These are phyloP conservation scores for Brachyistius frenatus DNA, from an alignment of 2,113 vertebrate species.

Conservation along the genomic window DNA sequence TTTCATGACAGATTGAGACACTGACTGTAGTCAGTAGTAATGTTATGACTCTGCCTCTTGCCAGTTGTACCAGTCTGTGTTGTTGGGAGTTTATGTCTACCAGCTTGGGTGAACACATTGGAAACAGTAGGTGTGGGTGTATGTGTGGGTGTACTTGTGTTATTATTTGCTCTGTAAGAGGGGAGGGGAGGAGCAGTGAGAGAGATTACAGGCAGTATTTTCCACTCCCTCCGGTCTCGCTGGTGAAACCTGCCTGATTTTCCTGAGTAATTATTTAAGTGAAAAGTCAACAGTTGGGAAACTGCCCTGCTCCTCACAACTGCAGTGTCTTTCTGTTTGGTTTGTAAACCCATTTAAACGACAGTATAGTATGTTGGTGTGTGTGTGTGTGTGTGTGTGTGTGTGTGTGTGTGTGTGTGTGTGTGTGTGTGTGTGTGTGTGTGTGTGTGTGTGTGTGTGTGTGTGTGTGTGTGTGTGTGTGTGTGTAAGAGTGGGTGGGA, in stretches of 20 bases:
- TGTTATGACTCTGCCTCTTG: too few species aligned
- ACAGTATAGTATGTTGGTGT: too few species aligned
- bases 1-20: too few species aligned
- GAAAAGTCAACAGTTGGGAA: constrained; percentile 59
- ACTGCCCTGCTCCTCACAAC: neutral
- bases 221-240: constrained; percentile 46
- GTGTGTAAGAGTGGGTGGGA: too few species aligned
- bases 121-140: constrained; percentile 11
- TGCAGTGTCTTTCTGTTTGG: too few species aligned
- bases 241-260: constrained; percentile 52
- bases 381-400: too few species aligned
- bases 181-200: neutral
- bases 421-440: too few species aligned
- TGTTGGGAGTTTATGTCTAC: constrained; percentile 24
- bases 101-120: constrained; percentile 7
- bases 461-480: too few species aligned
- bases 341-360: too few species aligned
- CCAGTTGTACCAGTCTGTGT: constrained; percentile 4
- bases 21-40: too few species aligned
- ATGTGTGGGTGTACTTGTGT: constrained; percentile 9
- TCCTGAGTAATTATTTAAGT: constrained; percentile 59
- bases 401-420: too few species aligned
- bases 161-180: constrained; percentile 8
- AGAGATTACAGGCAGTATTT: constrained; percentile 48
- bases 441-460: too few species aligned